A percentile compares a stretch with the other conserved stretches of the same genome.
Conservation (phyloP, 2,113 vertebrate genomes). For the Tautogolabrus adspersus region DNA sequence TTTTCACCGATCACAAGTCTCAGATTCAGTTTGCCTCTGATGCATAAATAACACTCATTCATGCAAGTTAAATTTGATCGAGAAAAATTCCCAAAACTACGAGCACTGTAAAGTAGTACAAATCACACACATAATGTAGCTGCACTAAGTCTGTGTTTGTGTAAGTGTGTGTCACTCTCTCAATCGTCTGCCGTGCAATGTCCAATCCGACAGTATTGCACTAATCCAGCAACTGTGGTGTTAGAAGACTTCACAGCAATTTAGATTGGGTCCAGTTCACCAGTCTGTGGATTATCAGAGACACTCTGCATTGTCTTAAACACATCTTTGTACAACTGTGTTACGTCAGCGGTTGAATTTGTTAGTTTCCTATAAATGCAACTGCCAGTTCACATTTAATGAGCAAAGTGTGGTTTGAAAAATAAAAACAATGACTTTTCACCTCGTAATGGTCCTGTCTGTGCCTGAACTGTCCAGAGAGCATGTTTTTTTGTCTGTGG, state of each 20-base stretch:
- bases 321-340: constrained; percentile 16
- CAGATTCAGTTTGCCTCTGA: neutral
- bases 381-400: neutral
- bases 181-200: constrained; percentile 42
- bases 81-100: neutral
- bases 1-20: neutral
- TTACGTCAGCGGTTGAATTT: neutral
- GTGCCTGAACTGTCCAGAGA: neutral
- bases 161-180: constrained; percentile 11
- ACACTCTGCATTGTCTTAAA: constrained; percentile 49
- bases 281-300: constrained; percentile 76
- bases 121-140: constrained; percentile 12
- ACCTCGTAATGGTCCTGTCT: neutral
- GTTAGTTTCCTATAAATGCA: neutral
- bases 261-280: constrained; percentile 67
- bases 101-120: neutral
- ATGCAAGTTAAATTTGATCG: constrained; percentile 1
- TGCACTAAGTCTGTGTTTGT: constrained; percentile 29
- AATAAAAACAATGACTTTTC: neutral
- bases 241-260: constrained; percentile 72
- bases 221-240: constrained; percentile 79
- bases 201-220: constrained; percentile 72
- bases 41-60: constrained; percentile 1
- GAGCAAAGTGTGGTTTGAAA: neutral
- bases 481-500: constrained; percentile 1